Base-by-base conservation (phyloP, 2,888 invertebrate genomes). In the Lordiphosa andalusiaca region DNA sequence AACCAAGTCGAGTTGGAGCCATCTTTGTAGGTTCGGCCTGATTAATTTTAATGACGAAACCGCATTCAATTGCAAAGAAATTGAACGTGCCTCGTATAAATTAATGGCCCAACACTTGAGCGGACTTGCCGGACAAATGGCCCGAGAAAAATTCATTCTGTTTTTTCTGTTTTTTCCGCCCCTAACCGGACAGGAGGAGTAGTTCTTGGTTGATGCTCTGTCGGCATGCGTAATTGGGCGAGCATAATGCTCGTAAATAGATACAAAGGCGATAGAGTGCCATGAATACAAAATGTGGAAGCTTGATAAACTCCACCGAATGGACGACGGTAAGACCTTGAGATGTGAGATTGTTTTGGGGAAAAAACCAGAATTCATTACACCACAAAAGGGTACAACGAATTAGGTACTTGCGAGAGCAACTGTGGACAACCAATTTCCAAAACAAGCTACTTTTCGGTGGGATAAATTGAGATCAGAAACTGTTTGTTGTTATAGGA, bases 41-140 rank as follows among this genome's bases (percentile, higher is more conserved):
- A 76, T 78, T 84, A 61, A 81, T 73, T 84, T 73, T 60, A 81
- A 71, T 71, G 75, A 64, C 71, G 58, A 56, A 62, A 67, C 59
- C 42, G 25, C 52, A 41, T 51, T 40, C 51, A 62, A 57, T 49
- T 30, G 53, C 50, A 54, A 82, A 59, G 77, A 81, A 71, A 71
- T 66, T 62, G 51, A 63, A 69, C 83, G 80, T 80, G 80, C 54
- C 50, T 53, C 7, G 68, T 49, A 74, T 80, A 69, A 75, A 71
- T 82, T 69, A 72, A 75, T 65, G 41, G 49, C 42, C 30, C 48
- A 46, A 56, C 51, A 69, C 50, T 51, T 30, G 9, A 30, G 30
- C 30, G 30, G 30, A 30, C 9, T 30, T 50, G 39, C 52, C 47
- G 25, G 53, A 36, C 65, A 49, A 60, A 52, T 53, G 67, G 51